phyloP scores from a whole-genome alignment of 2,797 vertebrate genomes.

The Botia almorhae region DNA sequence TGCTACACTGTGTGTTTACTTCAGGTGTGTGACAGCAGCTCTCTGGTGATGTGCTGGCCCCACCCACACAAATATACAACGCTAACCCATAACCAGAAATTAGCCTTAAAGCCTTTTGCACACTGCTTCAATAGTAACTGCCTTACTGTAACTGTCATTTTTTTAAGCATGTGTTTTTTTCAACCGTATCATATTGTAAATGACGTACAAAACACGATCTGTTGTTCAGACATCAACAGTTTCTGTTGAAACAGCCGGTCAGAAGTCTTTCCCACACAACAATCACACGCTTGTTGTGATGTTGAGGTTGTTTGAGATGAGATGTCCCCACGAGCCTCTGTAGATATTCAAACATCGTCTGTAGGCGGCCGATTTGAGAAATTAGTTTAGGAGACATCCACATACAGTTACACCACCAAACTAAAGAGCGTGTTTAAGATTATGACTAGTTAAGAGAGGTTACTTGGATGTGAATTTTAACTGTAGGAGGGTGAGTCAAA shows the following conservation, averaged over 20 bases:
- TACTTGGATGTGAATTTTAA: slow-evolving; percentile 51
- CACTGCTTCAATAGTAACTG: no score
- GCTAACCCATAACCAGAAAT: no score
- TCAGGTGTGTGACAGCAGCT: no score
- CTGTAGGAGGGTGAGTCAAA: slow-evolving; percentile 52
- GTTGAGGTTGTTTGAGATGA: slow-evolving; percentile 1
- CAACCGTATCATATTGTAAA: slow-evolving; percentile 8
- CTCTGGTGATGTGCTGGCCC: no score
- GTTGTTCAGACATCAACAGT: slow-evolving; percentile 24
- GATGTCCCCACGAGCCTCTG: slow-evolving; percentile 5
- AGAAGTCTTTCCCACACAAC: slow-evolving; percentile 24
- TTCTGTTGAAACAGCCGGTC: slow-evolving; percentile 4
- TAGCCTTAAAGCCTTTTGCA: no score
- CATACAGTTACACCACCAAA: slow-evolving; percentile 16
- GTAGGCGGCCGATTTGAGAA: slow-evolving; percentile 1
- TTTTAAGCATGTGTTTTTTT: neutral
- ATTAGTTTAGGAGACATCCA: slow-evolving; percentile 21
- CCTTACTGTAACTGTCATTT: no score
- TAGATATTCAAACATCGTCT: slow-evolving; percentile 1
- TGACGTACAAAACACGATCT: slow-evolving; percentile 7
- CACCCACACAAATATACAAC: no score
- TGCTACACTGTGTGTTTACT: no score
- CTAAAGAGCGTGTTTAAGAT: slow-evolving; percentile 37
- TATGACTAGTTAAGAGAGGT: slow-evolving; percentile 26
- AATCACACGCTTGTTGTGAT: neutral